A percentile compares a stretch with the other conserved stretches of the same genome.
Evolutionary conservation across 1,140 invertebrate species (phyloP).

Genomic region (Sinonovacula constricta): DNA sequence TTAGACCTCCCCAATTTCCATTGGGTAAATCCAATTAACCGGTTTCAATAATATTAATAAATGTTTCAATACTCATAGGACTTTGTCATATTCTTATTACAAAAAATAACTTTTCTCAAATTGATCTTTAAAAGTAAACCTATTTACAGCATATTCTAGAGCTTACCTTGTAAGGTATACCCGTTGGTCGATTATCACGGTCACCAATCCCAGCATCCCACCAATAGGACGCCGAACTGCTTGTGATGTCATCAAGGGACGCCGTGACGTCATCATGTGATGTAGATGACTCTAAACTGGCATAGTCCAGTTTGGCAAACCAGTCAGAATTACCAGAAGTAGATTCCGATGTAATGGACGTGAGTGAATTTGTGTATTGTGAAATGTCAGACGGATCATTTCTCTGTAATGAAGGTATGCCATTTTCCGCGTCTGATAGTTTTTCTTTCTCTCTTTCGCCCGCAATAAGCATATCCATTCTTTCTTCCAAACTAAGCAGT

Average conservation of each 20-base stretch:
- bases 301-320: constrained; percentile 21
- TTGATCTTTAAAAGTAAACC: no score
- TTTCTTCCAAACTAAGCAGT: constrained; percentile 32
- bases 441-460: constrained; percentile 28
- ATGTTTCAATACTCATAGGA: no score
- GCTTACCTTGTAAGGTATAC: neutral
- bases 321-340: constrained; percentile 42
- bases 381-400: neutral
- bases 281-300: constrained; percentile 34
- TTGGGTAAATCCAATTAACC: no score
- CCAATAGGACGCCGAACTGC: constrained; percentile 22
- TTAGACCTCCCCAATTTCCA: no score
- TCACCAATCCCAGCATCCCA: constrained; percentile 15
- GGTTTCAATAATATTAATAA: no score
- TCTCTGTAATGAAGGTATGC: neutral
- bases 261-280: constrained; percentile 34
- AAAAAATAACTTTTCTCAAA: no score
- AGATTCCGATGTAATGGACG: constrained; percentile 34
- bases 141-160: no score
- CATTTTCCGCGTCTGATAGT: neutral
- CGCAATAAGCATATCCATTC: constrained; percentile 46
- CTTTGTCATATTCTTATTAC: no score
- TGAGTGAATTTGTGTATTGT: constrained; percentile 26
- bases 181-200: neutral
- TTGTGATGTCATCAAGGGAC: constrained; percentile 15